Evolutionary conservation across 1,140 invertebrate species (phyloP).

Genomic region (Zaprionus nigranus): DNA sequence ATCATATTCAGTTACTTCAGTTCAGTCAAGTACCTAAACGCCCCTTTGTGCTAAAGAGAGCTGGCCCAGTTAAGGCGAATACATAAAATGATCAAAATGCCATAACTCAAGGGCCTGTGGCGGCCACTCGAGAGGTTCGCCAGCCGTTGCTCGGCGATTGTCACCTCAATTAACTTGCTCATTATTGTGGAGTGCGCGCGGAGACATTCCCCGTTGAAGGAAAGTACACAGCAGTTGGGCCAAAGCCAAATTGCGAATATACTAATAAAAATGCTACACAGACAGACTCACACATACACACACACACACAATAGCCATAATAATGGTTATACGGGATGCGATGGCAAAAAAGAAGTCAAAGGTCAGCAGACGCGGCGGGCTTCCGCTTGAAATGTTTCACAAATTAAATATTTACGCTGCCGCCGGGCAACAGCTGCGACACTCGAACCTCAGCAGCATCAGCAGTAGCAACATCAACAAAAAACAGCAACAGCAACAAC

Average conservation of each 20-base stretch:
- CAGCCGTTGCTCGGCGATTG: conserved; percentile 56
- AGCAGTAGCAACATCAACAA: conserved; percentile 32
- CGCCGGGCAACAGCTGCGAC: conserved; percentile 44
- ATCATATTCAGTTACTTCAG: conserved; percentile 49
- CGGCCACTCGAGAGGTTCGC: conserved; percentile 45
- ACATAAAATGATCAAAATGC: conserved; percentile 78
- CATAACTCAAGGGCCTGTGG: conserved; percentile 58
- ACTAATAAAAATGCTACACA: conserved; percentile 46
- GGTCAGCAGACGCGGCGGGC: conserved; percentile 53
- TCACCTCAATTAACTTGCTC: conserved; percentile 80
- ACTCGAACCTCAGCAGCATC: conserved; percentile 26
- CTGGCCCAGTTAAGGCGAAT: conserved; percentile 27
- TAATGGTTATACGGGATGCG: conserved; percentile 49
- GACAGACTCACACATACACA: conserved; percentile 9
- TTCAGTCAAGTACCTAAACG: conserved; percentile 12
- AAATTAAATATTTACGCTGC: conserved; percentile 81
- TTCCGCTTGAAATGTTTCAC: conserved; percentile 72
- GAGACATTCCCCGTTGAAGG: conserved; percentile 22
- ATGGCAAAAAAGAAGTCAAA: conserved; percentile 57
- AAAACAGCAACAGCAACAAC: conserved; percentile 31
- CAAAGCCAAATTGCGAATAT: conserved; percentile 51
- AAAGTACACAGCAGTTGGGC: conserved; percentile 19
- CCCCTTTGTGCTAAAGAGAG: neutral
- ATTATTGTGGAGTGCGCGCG: conserved; percentile 70
- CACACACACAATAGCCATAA: conserved; percentile 52